These are phyloP conservation scores for Oryzias celebensis DNA, from an alignment of 2,113 vertebrate genomes.

Conservation along the genomic window DNA sequence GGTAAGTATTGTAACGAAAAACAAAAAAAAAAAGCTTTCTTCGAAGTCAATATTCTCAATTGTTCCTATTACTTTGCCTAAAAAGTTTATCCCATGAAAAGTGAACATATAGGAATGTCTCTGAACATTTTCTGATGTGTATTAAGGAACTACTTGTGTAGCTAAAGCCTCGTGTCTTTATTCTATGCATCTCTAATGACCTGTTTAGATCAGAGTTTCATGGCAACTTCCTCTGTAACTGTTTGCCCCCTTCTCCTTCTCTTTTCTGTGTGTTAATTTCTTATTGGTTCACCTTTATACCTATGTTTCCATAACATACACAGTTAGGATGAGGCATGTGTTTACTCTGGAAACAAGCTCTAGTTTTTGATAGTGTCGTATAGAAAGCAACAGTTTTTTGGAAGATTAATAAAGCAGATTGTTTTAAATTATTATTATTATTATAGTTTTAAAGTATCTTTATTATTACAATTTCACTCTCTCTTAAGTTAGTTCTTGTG, in stretches of 20 bases:
- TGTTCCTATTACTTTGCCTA: constrained; percentile 12
- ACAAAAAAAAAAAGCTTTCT: neutral
- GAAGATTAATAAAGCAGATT: neutral
- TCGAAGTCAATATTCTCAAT: neutral
- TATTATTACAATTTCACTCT: neutral
- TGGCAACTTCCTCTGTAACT: constrained; percentile 54
- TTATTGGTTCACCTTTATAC: constrained; percentile 42
- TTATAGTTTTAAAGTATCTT: neutral
- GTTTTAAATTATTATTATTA: too few species aligned
- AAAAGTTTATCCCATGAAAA: constrained; percentile 20
- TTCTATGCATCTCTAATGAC: constrained; percentile 67
- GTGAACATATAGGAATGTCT: constrained; percentile 47
- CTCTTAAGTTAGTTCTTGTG: constrained; percentile 1
- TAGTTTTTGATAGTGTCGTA: neutral
- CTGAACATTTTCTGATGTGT: constrained; percentile 55
- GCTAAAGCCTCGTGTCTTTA: constrained; percentile 69
- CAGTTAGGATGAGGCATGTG: constrained; percentile 27
- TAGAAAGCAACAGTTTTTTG: neutral
- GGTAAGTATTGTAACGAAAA: too few species aligned
- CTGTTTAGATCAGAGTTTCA: constrained; percentile 66
- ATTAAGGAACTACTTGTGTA: constrained; percentile 70
- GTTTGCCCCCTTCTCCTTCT: constrained; percentile 44
- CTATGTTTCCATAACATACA: constrained; percentile 68
- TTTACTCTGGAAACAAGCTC: constrained; percentile 60
- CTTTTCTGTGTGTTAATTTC: constrained; percentile 30